A percentile compares a stretch with the other conserved stretches of the same genome.
Evolutionary conservation across 2,888 invertebrate species (phyloP).

Genomic region (Heteromyza rotundicornis): DNA sequence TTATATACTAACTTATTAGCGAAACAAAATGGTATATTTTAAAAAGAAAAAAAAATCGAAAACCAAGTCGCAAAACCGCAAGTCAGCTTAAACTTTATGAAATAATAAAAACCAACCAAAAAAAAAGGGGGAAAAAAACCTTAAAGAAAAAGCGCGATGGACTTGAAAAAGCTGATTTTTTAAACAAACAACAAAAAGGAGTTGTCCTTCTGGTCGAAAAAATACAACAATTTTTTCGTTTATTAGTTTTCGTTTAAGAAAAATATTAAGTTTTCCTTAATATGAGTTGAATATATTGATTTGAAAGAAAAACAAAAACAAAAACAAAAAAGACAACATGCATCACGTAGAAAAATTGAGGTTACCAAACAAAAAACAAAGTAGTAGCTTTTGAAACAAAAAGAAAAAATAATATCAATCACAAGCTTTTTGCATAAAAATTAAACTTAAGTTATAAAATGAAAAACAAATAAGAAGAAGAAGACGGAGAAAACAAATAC

Average conservation of each 20-base stretch:
- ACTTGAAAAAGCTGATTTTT: slow-evolving; percentile 36
- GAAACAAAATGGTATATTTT: slow-evolving; percentile 31
- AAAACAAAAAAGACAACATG: slow-evolving; percentile 9
- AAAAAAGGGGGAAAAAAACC: slow-evolving; percentile 34
- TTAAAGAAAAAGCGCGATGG: slow-evolving; percentile 27
- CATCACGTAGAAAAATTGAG: slow-evolving; percentile 22
- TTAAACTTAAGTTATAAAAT: slow-evolving; percentile 21
- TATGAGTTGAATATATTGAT: background rate
- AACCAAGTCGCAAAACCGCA: slow-evolving; percentile 26
- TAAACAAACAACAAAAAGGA: slow-evolving; percentile 31
- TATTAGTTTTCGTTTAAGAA: slow-evolving; percentile 45
- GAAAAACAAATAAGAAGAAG: background rate
- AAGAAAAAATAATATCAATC: slow-evolving; percentile 25
- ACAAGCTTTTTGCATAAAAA: slow-evolving; percentile 32
- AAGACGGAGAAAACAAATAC: slow-evolving; percentile 11
- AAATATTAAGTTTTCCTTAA: slow-evolving; percentile 39
- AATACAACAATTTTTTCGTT: too few species aligned
- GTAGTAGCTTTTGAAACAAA: slow-evolving; percentile 10
- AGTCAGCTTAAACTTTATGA: slow-evolving; percentile 40
- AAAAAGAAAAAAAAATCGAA: slow-evolving; percentile 24
- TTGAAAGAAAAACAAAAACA: background rate
- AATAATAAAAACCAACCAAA: too few species aligned
- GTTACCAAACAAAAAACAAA: slow-evolving; percentile 33
- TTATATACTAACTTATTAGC: slow-evolving; percentile 37
- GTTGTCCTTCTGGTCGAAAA: slow-evolving; percentile 44